Evolutionary conservation across 2,113 vertebrate genomes (phyloP), one percentile per base, ranked within the genome.

Genomic region (Semnornis frantzii): DNA sequence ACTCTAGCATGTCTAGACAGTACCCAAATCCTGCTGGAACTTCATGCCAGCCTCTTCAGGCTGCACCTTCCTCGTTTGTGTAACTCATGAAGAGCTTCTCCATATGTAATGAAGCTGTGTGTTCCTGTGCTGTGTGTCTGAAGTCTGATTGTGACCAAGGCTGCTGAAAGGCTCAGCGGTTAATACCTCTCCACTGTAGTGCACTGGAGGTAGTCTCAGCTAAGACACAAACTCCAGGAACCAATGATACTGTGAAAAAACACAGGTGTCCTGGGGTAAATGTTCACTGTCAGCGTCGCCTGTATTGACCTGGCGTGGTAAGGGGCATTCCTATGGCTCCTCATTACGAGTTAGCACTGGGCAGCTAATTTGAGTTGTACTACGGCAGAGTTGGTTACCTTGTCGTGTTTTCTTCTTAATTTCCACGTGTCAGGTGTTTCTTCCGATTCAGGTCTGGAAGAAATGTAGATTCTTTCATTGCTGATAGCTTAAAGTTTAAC

Each of bases 101-200:
- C 15, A 2, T 44, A 3, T 60, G 7, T 60, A 48, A 65, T 44
- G 12, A 65, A 76, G 33, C 5, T 15, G 3, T 21, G 6, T 66
- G 10, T 9, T 72, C 13, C 28, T 88, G 27, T 70, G 28, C 46
- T 28, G 79, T 73, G 20, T 3, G 2, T 48, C 24, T 74, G 55
- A 27, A 8, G 9, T 37, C 23, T 84, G 3, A 28, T 84, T 84
- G n/a, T 78, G n/a, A 3, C 44, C 30, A 28, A 59, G n/a, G 24
- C n/a, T 90, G 50, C 23, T 0, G 1, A 48, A 86, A 74, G 74
- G n/a, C 15, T 50, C 42, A 13, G 37, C 33, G 34, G 15, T 18
- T 66, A 48, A 42, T 64, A 57, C 2, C 0, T 64, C 63, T 81
- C 0, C 0, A 19, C 33, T 52, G 7, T 69, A 39, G 18, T 15